These are phyloP conservation scores for Drosophila nr. perissopoda DNA, from an alignment of 2,888 invertebrate genomes.

Conservation along the genomic window DNA sequence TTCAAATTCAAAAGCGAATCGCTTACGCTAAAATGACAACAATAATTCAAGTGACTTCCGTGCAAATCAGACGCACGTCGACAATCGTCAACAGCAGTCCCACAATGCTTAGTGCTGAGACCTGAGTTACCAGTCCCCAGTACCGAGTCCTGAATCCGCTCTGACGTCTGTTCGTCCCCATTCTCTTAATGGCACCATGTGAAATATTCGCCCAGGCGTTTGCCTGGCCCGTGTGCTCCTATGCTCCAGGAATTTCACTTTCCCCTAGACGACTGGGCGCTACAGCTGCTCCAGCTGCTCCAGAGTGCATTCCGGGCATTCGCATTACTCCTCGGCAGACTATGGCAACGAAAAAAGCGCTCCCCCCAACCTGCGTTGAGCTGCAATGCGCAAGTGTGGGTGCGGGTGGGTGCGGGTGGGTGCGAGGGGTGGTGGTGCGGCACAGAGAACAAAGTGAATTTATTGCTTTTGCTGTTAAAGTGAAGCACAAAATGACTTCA, in stretches of 20 bases:
- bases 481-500: slow-evolving; percentile 79
- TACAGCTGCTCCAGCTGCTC: slow-evolving; percentile 19
- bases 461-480: slow-evolving; percentile 72
- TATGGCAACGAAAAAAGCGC: slow-evolving; percentile 31
- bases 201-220: slow-evolving; percentile 62
- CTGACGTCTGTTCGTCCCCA: slow-evolving; percentile 2
- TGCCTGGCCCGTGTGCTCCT: slow-evolving; percentile 34
- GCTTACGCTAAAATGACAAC: slow-evolving; percentile 50
- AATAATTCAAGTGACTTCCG: slow-evolving; percentile 68
- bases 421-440: background rate
- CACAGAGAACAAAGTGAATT: slow-evolving; percentile 59
- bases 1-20: slow-evolving; percentile 42
- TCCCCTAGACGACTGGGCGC: slow-evolving; percentile 45
- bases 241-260: slow-evolving; percentile 72
- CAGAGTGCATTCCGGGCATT: slow-evolving; percentile 57
- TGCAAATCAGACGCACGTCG: slow-evolving; percentile 59
- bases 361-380: background rate
- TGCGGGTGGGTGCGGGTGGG: background rate
- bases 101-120: background rate
- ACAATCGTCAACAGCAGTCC: slow-evolving; percentile 34
- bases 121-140: background rate
- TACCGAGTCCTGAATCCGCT: slow-evolving; percentile 1
- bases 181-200: slow-evolving; percentile 42
- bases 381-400: slow-evolving; percentile 40
- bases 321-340: slow-evolving; percentile 57